Percentiles rank a stretch among this genome's conserved stretches.
phyloP scores from a whole-genome alignment of 2,888 invertebrate species.

The Chloromyia formosa region DNA sequence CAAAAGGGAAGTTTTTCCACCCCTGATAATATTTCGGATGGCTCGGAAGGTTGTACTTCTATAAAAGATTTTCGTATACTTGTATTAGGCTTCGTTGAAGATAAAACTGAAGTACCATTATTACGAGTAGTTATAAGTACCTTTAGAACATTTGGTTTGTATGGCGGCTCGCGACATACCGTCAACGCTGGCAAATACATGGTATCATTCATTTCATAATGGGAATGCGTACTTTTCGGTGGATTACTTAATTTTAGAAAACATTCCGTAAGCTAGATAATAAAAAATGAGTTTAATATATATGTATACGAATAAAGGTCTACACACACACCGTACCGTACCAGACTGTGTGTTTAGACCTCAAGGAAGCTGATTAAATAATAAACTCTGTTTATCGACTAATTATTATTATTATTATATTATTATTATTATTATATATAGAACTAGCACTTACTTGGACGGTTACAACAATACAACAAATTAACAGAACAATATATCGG shows the following conservation, averaged over 20 bases:
- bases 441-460: conserved; percentile 72
- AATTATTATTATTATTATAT: no score
- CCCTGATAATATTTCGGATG: conserved; percentile 67
- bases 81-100: no score
- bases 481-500: conserved; percentile 67
- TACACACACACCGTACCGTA: no score
- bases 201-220: conserved; percentile 73
- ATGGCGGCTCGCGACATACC: conserved; percentile 73
- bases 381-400: no score
- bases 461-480: conserved; percentile 68
- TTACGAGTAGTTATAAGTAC: no score
- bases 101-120: no score
- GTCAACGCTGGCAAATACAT: conserved; percentile 75
- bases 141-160: conserved; percentile 67
- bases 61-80: no score
- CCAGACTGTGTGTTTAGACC: no score
- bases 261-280: conserved; percentile 68
- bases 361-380: no score
- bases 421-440: no score
- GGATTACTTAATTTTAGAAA: conserved; percentile 69
- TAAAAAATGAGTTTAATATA: neutral
- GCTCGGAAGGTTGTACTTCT: conserved; percentile 66
- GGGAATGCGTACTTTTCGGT: conserved; percentile 75
- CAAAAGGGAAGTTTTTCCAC: conserved; percentile 70
- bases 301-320: no score